These are phyloP conservation scores for Ophioninae sp. DNA, from an alignment of 2,888 invertebrate species.

Conservation along the genomic window DNA sequence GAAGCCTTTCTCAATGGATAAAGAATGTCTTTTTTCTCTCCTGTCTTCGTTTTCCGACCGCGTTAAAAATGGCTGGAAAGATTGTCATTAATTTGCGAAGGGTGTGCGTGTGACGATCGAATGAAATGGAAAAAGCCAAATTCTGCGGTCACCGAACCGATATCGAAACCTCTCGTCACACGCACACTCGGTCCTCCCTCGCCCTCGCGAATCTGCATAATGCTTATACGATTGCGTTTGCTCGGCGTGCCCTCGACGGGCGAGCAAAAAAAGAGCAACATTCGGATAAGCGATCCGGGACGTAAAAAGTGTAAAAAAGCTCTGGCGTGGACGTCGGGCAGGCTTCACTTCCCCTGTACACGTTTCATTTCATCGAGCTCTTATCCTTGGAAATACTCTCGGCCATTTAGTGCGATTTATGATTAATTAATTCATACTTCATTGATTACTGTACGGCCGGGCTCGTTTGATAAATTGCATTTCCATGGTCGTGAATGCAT, in stretches of 20 bases:
- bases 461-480: neutral
- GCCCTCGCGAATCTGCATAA: constrained; percentile 76
- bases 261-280: neutral
- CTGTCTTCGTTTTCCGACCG: constrained; percentile 23
- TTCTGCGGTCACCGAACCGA: constrained; percentile 74
- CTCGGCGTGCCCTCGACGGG: constrained; percentile 40
- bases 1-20: constrained; percentile 28
- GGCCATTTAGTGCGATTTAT: neutral
- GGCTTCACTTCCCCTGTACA: constrained; percentile 18
- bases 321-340: constrained; percentile 32
- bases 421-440: neutral
- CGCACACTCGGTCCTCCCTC: constrained; percentile 41
- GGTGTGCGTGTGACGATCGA: constrained; percentile 20
- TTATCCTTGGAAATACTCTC: neutral
- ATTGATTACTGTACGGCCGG: neutral
- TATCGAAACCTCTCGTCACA: constrained; percentile 71
- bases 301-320: constrained; percentile 13
- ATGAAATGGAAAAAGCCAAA: constrained; percentile 25
- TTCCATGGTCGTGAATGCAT: neutral
- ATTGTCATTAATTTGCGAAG: neutral
- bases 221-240: constrained; percentile 75
- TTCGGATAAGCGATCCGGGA: constrained; percentile 29
- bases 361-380: constrained; percentile 2
- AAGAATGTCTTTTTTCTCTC: constrained; percentile 32
- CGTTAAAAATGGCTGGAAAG: neutral